Percentiles rank a stretch among this genome's conserved stretches.
phyloP scores from a whole-genome alignment of 2,888 invertebrate genomes.

The Tachina grossa region DNA sequence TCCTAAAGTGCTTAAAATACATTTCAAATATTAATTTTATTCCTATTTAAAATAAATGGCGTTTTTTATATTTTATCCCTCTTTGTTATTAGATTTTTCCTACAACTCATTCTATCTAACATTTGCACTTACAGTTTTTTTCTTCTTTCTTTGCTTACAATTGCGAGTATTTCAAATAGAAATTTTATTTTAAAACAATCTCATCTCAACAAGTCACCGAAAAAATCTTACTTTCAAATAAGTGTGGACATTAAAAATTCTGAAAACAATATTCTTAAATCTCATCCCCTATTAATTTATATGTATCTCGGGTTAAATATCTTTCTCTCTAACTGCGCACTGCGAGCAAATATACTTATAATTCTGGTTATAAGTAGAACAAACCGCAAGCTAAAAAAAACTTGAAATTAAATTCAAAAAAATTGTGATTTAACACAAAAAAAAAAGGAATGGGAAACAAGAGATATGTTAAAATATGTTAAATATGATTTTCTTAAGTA shows the following conservation, averaged over 20 bases:
- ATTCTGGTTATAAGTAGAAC: constrained; percentile 46
- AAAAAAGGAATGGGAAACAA: constrained; percentile 1
- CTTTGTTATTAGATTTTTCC: constrained; percentile 1
- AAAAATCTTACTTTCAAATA: constrained; percentile 66
- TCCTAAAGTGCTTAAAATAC: constrained; percentile 31
- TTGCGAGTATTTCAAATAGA: constrained; percentile 21
- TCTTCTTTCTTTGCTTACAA: constrained; percentile 11
- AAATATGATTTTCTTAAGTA: constrained; percentile 26
- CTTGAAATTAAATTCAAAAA: constrained; percentile 54
- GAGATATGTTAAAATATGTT: not conserved
- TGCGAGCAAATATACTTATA: constrained; percentile 32
- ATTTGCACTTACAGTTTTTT: constrained; percentile 20
- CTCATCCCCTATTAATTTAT: constrained; percentile 54
- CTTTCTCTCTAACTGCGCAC: constrained; percentile 40
- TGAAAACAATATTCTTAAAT: constrained; percentile 35
- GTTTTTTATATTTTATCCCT: constrained; percentile 4
- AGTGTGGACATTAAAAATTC: constrained; percentile 59
- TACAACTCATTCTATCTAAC: constrained; percentile 11
- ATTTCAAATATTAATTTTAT: constrained; percentile 24
- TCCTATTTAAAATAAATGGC: constrained; percentile 25
- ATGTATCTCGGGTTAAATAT: constrained; percentile 67
- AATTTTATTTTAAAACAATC: constrained; percentile 42
- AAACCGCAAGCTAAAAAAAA: constrained; percentile 1
- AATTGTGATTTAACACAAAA: constrained; percentile 49
- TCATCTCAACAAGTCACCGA: constrained; percentile 26